Conservation (phyloP, 2,797 vertebrate genomes). For the Falco berigora region DNA sequence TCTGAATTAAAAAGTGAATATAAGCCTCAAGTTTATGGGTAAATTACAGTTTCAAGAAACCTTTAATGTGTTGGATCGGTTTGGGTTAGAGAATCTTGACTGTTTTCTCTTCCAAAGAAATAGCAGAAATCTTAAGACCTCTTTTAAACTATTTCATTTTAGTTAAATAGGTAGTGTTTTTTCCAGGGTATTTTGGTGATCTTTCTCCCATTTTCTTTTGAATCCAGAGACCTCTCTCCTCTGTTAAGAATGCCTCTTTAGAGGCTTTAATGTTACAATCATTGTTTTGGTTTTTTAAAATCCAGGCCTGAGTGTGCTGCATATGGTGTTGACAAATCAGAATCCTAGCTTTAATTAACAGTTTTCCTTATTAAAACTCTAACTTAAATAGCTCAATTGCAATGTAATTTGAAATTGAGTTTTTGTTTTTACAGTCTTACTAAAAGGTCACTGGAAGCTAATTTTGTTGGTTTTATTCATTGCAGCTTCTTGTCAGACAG, state of each 20-base stretch:
- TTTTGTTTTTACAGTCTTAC: neutral
- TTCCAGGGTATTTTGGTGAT: neutral
- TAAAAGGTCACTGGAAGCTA: neutral
- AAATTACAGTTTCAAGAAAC: neutral
- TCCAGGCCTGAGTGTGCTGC: neutral
- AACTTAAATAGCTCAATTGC: neutral
- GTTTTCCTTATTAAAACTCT: neutral
- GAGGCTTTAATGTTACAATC: neutral
- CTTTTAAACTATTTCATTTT: neutral
- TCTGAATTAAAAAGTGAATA: neutral
- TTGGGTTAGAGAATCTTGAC: neutral
- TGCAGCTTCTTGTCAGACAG: conserved; percentile 89
- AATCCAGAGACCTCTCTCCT: neutral
- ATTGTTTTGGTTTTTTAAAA: neutral
- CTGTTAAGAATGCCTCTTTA: neutral
- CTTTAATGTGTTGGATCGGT: neutral
- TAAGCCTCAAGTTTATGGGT: neutral
- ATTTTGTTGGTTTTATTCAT: conserved; percentile 52
- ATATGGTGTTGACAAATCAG: neutral
- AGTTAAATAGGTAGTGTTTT: neutral
- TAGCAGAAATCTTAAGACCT: neutral
- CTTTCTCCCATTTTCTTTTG: neutral
- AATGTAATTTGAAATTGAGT: neutral
- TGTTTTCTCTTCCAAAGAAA: neutral
- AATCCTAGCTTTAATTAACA: neutral